Base-by-base conservation (phyloP, 1,140 invertebrate species). In the Trichoplusia ni region DNA sequence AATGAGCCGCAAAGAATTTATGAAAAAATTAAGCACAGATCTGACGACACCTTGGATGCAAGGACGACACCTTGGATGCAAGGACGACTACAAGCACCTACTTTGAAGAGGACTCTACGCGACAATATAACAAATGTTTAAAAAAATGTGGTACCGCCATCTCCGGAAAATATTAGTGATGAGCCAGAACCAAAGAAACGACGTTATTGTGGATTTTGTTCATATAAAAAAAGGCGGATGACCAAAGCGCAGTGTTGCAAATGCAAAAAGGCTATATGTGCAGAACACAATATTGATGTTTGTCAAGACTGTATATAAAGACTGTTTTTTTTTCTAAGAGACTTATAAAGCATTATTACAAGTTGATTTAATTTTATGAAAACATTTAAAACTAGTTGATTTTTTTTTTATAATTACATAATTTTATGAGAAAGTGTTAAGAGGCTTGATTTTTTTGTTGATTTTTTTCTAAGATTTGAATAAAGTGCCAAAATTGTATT, bases 1-100 rank as follows among this genome's bases (percentile, higher is more conserved):
- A 29, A 21, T 64, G 18, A 65, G 19, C 11, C 46, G 66, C 8
- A 58, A 54, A 63, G 19, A 62, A 8, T 71, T 67, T 35, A 63
- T 71, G 64, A 71, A 69, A 61, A 42, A 66, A 54, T 47, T 64
- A 14, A 64, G 58, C 61, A 71, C 56, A 58, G 46, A 61, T 27
- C 23, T 64, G 56, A 49, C 40, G 23, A 14, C 46, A 19, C 58
- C 61, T 46, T 68, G 61, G 61, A 67, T 73, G 64, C 21, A 61
- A 37, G 44, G 47, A 33, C 16, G 61, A 29, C 42, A 19, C 58
- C 61, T 46, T 68, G 61, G 61, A 67, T 73, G 64, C 21, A 61
- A 37, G 44, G 47, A 33, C 16, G 61, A 29, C 42, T 64, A 11
- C 19, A 69, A 31, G 40, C 44, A 6, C 61, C 56, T 16, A 67